Conservation (phyloP, 2,113 vertebrate genomes). For the Brachyistius frenatus region DNA sequence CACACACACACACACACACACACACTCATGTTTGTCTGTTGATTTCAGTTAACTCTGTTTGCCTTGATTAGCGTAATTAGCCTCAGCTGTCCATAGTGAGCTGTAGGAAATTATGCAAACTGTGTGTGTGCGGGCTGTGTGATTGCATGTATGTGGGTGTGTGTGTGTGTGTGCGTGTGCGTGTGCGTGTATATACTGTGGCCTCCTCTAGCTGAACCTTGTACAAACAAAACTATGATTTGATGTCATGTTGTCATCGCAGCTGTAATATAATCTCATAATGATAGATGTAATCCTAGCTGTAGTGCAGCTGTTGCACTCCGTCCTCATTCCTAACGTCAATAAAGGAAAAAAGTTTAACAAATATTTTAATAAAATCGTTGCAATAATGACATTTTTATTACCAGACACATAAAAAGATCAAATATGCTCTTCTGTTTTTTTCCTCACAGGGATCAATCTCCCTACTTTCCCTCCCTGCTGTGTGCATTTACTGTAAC, state of each 20-base stretch:
- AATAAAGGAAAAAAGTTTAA: neutral
- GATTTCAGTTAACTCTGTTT: slow-evolving; percentile 52
- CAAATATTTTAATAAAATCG: slow-evolving; percentile 6
- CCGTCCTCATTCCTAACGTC: neutral
- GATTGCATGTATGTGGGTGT: slow-evolving; percentile 2
- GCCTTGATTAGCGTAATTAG: slow-evolving; percentile 43
- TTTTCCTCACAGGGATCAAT: neutral
- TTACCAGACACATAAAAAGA: neutral
- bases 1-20: neutral
- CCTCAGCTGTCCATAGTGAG: slow-evolving; percentile 46
- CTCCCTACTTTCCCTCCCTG: neutral
- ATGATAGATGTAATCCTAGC: slow-evolving; percentile 8
- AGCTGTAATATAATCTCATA: slow-evolving; percentile 23
- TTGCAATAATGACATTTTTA: slow-evolving; percentile 15
- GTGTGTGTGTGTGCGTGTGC: neutral
- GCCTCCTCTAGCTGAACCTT: slow-evolving; percentile 10
- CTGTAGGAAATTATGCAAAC: slow-evolving; percentile 57
- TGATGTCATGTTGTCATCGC: slow-evolving; percentile 31
- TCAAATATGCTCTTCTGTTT: neutral
- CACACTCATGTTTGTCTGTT: slow-evolving; percentile 6
- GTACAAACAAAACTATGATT: slow-evolving; percentile 46
- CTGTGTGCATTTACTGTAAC: slow-evolving; percentile 8
- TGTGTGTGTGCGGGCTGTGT: neutral
- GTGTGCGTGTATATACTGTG: slow-evolving; percentile 15
- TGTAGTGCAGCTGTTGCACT: neutral